These are phyloP conservation scores for Burhinus oedicnemus DNA, from an alignment of 2,113 vertebrate genomes.

Conservation along the genomic window DNA sequence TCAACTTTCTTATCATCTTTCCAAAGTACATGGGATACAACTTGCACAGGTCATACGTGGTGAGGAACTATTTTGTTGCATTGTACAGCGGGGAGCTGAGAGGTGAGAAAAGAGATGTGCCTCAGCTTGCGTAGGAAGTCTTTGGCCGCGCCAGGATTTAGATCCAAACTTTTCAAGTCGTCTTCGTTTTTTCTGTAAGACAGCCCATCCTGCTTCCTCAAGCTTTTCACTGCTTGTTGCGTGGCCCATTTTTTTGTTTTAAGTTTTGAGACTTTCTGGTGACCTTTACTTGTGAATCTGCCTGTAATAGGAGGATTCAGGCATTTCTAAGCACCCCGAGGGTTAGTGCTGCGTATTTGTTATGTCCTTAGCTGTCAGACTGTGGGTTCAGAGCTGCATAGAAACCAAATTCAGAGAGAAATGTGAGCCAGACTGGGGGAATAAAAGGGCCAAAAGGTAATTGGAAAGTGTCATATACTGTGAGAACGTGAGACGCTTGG, in stretches of 20 bases:
- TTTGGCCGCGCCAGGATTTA: background rate
- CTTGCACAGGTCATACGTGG: background rate
- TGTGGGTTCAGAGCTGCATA: background rate
- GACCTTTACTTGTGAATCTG: slow-evolving; percentile 25
- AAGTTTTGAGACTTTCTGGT: slow-evolving; percentile 2
- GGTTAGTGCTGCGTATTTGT: background rate
- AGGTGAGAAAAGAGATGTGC: background rate
- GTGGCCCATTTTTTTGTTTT: background rate
- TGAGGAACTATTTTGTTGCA: background rate
- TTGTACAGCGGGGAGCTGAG: background rate
- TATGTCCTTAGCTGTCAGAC: slow-evolving; percentile 44
- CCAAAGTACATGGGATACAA: background rate
- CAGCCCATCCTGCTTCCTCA: background rate
- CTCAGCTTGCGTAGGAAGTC: background rate
- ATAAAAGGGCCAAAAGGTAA: slow-evolving; percentile 62
- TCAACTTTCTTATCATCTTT: background rate
- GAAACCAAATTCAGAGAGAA: slow-evolving; percentile 26
- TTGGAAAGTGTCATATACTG: slow-evolving; percentile 38
- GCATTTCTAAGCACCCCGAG: background rate
- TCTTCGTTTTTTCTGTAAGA: background rate
- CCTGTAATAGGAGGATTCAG: background rate
- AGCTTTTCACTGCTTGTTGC: background rate
- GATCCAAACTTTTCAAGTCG: background rate
- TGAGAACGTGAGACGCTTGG: background rate
- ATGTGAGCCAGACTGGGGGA: background rate